Evolutionary conservation across 2,797 vertebrate species (phyloP).

Genomic region (Chloroceryle amazona): DNA sequence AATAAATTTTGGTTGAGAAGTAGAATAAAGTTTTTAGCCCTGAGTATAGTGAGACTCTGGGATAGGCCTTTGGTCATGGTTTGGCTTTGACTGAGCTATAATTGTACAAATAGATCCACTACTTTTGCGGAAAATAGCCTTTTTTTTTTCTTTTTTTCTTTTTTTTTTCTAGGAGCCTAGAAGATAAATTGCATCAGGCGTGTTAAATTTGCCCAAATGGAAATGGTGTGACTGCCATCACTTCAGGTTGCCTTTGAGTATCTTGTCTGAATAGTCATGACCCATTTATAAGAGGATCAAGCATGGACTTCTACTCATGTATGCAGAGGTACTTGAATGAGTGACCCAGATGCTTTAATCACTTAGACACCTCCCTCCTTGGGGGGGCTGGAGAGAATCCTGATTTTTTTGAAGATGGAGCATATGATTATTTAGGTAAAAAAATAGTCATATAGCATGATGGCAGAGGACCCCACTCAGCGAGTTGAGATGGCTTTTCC

Average conservation of each 20-base stretch:
- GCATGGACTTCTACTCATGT: neutral
- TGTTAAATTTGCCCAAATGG: neutral
- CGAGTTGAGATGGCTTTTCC: neutral
- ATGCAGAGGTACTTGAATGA: neutral
- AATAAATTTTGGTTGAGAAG: neutral
- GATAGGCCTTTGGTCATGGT: neutral
- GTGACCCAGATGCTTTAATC: neutral
- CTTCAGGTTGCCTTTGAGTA: neutral
- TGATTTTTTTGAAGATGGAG: neutral
- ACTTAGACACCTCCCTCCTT: neutral
- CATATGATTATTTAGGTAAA: neutral
- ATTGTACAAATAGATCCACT: neutral
- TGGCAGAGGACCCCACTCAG: neutral
- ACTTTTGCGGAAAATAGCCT: neutral
- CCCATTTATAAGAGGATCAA: neutral
- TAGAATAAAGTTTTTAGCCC: neutral
- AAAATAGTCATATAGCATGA: neutral
- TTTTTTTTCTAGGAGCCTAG: neutral
- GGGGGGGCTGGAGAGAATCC: neutral
- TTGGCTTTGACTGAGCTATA: neutral
- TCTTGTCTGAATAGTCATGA: neutral
- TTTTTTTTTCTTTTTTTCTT: neutral
- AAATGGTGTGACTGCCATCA: neutral
- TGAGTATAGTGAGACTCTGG: neutral
- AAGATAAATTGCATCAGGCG: neutral